Conservation (phyloP, 2,797 vertebrate genomes). For the Micropoecilia bifurca region DNA sequence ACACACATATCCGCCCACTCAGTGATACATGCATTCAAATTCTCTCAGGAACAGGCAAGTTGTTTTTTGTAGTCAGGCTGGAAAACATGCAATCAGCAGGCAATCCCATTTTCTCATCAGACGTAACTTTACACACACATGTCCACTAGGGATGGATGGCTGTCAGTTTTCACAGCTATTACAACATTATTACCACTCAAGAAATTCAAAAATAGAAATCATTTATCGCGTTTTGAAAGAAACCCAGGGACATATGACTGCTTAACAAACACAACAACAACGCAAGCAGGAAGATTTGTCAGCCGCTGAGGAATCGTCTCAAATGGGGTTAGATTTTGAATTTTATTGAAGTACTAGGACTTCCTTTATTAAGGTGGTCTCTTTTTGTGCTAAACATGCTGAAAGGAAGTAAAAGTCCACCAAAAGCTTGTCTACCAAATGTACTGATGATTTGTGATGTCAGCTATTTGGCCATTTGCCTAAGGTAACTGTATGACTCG, state of each 20-base stretch:
- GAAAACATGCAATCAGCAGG: slow-evolving; percentile 79
- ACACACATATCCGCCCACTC: slow-evolving; percentile 40
- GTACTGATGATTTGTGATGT: neutral
- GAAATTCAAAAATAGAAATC: neutral
- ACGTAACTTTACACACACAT: slow-evolving; percentile 11
- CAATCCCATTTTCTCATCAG: slow-evolving; percentile 58
- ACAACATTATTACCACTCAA: neutral
- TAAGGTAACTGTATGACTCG: neutral
- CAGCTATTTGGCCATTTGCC: neutral
- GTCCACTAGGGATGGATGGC: slow-evolving; percentile 1
- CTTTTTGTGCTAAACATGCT: neutral
- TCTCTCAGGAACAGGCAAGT: slow-evolving; percentile 74
- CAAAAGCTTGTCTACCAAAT: neutral
- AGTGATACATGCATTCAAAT: slow-evolving; percentile 67
- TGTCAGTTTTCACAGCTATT: neutral
- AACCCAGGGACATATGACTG: neutral
- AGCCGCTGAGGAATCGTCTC: neutral
- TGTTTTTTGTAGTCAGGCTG: slow-evolving; percentile 74
- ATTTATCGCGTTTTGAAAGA: neutral
- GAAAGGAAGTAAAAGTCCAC: neutral
- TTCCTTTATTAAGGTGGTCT: neutral
- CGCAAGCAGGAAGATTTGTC: neutral
- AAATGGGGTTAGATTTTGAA: neutral
- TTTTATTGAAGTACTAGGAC: neutral
- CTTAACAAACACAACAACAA: neutral